phyloP scores from a whole-genome alignment of 2,888 invertebrate species.

The Hypena proboscidalis region DNA sequence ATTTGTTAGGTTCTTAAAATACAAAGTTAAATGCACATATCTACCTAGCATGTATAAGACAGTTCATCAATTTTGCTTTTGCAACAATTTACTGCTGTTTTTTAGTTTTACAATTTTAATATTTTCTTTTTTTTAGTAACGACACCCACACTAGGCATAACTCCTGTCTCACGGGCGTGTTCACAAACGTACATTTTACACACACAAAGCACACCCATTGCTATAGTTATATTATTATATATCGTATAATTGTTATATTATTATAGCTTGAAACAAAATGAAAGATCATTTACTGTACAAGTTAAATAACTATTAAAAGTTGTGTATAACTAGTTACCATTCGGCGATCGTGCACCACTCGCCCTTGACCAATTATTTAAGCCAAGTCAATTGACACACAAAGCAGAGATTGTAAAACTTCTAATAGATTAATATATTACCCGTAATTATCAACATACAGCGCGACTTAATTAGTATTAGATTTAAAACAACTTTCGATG shows the following conservation, averaged over 20 bases:
- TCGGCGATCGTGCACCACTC: conserved; percentile 16
- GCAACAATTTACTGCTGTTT: too few relatives aligned
- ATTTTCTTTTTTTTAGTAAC: not conserved
- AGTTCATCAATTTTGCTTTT: too few relatives aligned
- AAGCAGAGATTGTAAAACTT: conserved; percentile 25
- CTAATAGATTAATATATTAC: conserved; percentile 30
- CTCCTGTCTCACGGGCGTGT: too few relatives aligned
- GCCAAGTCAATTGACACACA: conserved; percentile 25
- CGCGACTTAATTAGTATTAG: conserved; percentile 16
- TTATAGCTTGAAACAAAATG: too few relatives aligned
- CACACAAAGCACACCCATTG: too few relatives aligned
- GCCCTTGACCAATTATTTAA: conserved; percentile 36
- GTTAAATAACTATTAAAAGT: conserved; percentile 13
- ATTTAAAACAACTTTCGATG: conserved; percentile 36
- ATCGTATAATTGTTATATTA: too few relatives aligned
- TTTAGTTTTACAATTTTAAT: not conserved
- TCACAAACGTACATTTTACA: too few relatives aligned
- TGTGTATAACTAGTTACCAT: conserved; percentile 19
- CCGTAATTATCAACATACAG: conserved; percentile 27
- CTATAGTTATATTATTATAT: too few relatives aligned
- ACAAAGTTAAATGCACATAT: too few relatives aligned
- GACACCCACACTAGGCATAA: too few relatives aligned
- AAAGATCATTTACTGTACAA: not conserved
- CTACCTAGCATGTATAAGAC: too few relatives aligned
- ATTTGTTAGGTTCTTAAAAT: too few relatives aligned